phyloP scores from a whole-genome alignment of 2,888 invertebrate genomes.

The Microplitis manilae region DNA sequence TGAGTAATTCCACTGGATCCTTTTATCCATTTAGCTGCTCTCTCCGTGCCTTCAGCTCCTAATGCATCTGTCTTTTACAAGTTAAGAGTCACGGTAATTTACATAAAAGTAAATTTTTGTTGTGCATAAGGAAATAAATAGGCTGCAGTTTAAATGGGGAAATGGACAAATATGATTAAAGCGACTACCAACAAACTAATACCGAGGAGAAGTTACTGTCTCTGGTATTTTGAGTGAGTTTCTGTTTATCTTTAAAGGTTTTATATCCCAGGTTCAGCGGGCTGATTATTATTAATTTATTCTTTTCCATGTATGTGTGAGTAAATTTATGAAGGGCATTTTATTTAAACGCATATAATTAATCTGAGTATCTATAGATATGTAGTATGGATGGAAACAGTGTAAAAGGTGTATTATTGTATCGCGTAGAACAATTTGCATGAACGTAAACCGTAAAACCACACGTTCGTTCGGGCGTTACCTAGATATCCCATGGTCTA shows the following conservation, averaged over 20 bases:
- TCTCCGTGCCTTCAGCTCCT: not conserved
- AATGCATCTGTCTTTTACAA: not conserved
- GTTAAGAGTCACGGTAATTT: not conserved
- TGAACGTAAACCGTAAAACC: constrained; percentile 45
- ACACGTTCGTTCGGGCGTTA: constrained; percentile 39
- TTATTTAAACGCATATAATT: not conserved
- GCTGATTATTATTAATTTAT: too few species aligned
- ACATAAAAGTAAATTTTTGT: too few species aligned
- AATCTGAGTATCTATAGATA: constrained; percentile 15
- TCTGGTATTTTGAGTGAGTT: too few species aligned
- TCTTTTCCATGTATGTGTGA: too few species aligned
- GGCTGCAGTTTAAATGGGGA: too few species aligned
- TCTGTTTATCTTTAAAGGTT: too few species aligned
- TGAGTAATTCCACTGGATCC: not conserved
- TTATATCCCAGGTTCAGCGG: too few species aligned
- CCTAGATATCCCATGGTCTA: constrained; percentile 41
- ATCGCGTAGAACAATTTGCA: constrained; percentile 34
- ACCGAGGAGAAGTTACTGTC: too few species aligned
- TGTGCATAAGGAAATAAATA: too few species aligned
- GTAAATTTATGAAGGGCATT: not conserved
- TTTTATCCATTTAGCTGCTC: not conserved
- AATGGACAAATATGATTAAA: too few species aligned
- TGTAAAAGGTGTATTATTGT: constrained; percentile 8
- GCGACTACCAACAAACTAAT: too few species aligned
- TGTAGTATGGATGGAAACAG: not conserved